Base-by-base conservation (phyloP, 2,797 vertebrate genomes). In the Microctenopoma lineatum region DNA sequence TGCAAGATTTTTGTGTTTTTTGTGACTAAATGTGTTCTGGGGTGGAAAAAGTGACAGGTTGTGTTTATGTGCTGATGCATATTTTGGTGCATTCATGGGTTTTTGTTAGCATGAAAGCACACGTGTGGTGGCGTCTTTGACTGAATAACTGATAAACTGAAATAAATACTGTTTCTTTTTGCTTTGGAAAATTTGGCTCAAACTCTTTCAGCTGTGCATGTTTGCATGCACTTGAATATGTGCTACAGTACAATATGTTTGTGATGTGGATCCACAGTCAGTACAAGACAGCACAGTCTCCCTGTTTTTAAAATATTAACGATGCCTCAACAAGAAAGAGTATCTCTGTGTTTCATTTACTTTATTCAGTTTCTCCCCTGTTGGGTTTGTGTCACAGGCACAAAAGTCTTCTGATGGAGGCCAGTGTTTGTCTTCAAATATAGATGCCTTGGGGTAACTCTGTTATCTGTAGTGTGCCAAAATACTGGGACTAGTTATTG, bases 121-220 rank as follows among this genome's bases (percentile, higher is more conserved):
- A 16, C 66, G 42, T 65, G 48, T 64, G 44, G 16, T 59, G 34
- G 59, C 27, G 8, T 65, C 65, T 60, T 32, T 38, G 73, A 18
- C 42, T 71, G 66, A 48, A 41, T 21, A 21, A 21, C 21, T 21
- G 21, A 21, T 21, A 21, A 21, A 21, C 21, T 21, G 21, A 21
- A 21, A 21, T 21, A 21, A 21, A 21, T 48, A 45, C 42, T 48
- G 25, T 65, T 59, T 21, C 70, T 63, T 68, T 51, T 48, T 54
- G 55, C 21, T 7, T 11, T 45, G 38, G n/a, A 77, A 71, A 69
- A 46, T 90, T 91, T 70, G 85, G 71, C 73, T 85, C 91, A 26
- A 93, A 93, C 90, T 90, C 91, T 90, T 78, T 92, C 88, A 59
- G 32, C 66, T 68, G 53, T 77, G 42, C 42, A 32, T 66, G 75